phyloP scores from a whole-genome alignment of 23 tunicate species.

The Trididemnum nubilum region DNA sequence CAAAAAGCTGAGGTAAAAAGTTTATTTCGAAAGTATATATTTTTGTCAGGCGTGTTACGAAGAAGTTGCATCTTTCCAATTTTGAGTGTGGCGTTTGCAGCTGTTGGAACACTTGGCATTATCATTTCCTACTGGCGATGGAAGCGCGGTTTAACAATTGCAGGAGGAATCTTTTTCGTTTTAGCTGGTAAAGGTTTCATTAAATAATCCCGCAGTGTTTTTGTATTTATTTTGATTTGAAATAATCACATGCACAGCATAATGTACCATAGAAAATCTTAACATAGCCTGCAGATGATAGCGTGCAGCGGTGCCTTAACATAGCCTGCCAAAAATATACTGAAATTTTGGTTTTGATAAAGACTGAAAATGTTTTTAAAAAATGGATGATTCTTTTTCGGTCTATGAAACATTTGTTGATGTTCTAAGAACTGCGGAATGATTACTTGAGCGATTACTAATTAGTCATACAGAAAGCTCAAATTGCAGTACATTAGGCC shows the following conservation, averaged over 20 bases:
- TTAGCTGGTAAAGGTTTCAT: constrained; percentile 43
- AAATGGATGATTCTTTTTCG: too few species aligned
- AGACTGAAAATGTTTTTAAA: too few species aligned
- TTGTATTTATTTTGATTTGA: not conserved
- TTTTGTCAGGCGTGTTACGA: constrained; percentile 36
- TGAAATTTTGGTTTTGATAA: too few species aligned
- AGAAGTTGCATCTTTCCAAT: constrained; percentile 43
- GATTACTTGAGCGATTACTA: too few species aligned
- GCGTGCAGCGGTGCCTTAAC: too few species aligned
- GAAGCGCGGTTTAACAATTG: not conserved
- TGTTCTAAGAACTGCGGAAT: too few species aligned
- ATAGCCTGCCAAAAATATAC: too few species aligned
- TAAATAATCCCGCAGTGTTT: not conserved
- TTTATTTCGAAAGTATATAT: too few species aligned
- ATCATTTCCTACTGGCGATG: not conserved
- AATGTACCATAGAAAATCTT: not conserved
- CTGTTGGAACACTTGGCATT: constrained; percentile 20
- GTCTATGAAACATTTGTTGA: too few species aligned
- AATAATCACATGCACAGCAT: not conserved
- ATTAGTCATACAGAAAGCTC: too few species aligned
- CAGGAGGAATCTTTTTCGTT: constrained; percentile 45
- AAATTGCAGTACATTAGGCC: too few species aligned
- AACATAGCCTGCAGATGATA: not conserved
- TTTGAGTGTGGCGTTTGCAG: constrained; percentile 17
- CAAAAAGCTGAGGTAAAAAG: too few species aligned